Conservation (phyloP, 2,113 vertebrate genomes). For the Hippocampus mohnikei region DNA sequence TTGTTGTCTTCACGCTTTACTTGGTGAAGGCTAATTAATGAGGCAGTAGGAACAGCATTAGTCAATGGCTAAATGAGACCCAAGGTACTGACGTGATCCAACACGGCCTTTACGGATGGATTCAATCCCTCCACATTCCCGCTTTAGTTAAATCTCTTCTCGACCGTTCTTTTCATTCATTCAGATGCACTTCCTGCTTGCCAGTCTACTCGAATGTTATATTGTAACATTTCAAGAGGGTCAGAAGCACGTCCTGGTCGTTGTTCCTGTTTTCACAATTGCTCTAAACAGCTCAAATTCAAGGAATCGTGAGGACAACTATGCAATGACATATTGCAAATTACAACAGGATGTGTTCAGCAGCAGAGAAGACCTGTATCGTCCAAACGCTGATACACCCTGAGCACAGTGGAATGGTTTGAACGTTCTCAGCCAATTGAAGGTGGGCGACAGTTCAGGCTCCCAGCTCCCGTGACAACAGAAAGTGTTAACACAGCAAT, state of each 20-base stretch:
- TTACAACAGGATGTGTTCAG: slow-evolving; percentile 59
- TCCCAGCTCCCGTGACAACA: slow-evolving; percentile 69
- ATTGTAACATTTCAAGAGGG: too few species aligned
- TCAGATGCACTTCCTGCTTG: slow-evolving; percentile 12
- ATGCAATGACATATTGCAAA: slow-evolving; percentile 17
- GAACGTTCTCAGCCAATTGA: slow-evolving; percentile 63
- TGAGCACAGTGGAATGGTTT: slow-evolving; percentile 65
- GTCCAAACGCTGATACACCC: slow-evolving; percentile 54
- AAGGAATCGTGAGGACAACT: background rate
- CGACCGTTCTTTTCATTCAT: slow-evolving; percentile 11
- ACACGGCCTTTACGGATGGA: slow-evolving; percentile 26
- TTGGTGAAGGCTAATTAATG: slow-evolving; percentile 60
- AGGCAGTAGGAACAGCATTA: slow-evolving; percentile 36
- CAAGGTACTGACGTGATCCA: slow-evolving; percentile 30
- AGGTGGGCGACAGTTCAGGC: slow-evolving; percentile 65
- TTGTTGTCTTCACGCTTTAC: slow-evolving; percentile 18
- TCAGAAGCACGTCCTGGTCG: too few species aligned
- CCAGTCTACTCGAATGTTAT: background rate
- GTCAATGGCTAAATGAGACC: slow-evolving; percentile 39
- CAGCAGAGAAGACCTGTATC: slow-evolving; percentile 43
- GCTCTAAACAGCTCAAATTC: too few species aligned
- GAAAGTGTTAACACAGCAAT: slow-evolving; percentile 73
- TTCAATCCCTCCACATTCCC: slow-evolving; percentile 28
- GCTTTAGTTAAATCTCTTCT: slow-evolving; percentile 32
- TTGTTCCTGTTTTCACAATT: too few species aligned